Evolutionary conservation across 2,888 invertebrate species (phyloP), one percentile per base, ranked within the genome.

Genomic region (Scelioninae gen. 1): DNA sequence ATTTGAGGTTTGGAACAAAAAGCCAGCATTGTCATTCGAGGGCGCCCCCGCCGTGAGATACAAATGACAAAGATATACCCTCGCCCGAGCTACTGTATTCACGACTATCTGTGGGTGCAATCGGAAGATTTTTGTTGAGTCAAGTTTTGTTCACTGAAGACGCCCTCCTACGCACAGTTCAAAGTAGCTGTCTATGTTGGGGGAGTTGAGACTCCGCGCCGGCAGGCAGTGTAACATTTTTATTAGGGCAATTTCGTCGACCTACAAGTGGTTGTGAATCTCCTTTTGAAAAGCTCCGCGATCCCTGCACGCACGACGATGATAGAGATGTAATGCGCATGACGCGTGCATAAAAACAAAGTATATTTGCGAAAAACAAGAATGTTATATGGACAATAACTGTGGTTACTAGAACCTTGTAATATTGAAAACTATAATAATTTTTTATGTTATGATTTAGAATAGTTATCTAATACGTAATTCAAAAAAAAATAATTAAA

Each of bases 171-270:
- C 77, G 76, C 77, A n/a, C 40, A 34, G 72, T 77, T 82, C 49
- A 78, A 75, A 74, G 71, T 71, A 75, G 81, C 77, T 55, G 75
- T 55, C 71, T 74, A 74, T 56, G 69, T 74, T 74, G 58, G 58
- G 76, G 77, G 69, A 79, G 45, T 68, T 49, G 65, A 55, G 51
- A 13, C 47, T 62, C 69, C 63, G 23, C 86, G 63, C 84, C 77
- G 84, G 79, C 83, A 85, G 87, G 85, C 87, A 85, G 87, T 84
- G 85, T 86, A 89, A 91, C 90, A 87, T 91, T 91, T 91, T 92
- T 91, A 91, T 91, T 91, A 91, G 88, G 88, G 90, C 89, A 89
- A 91, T 92, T 90, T 88, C 85, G 82, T 85, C 85, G 87, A 89
- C 88, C 89, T 87, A 88, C 89, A 87, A 89, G 89, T 87, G 89